A percentile compares a stretch with the other conserved stretches of the same genome.
Evolutionary conservation across 2,797 vertebrate genomes (phyloP).

Genomic region (Lagodon rhomboides): DNA sequence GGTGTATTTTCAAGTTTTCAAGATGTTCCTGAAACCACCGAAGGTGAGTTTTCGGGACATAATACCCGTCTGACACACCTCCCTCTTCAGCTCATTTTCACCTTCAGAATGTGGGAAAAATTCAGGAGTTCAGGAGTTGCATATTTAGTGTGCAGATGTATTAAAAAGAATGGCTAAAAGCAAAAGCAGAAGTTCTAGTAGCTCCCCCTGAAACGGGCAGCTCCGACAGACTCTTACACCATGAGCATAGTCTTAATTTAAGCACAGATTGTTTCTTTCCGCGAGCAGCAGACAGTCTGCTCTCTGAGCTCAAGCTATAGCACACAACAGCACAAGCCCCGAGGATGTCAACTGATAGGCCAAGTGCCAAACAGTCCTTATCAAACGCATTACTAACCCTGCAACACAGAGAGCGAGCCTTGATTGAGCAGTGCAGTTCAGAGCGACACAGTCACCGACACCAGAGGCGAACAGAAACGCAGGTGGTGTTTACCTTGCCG

Average conservation of each 20-base stretch:
- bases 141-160: conserved; percentile 16
- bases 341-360: conserved; percentile 50
- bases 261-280: conserved; percentile 17
- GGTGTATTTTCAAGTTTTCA: conserved; percentile 21
- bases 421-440: conserved; percentile 22
- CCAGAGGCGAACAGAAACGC: conserved; percentile 29
- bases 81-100: neutral
- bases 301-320: conserved; percentile 25
- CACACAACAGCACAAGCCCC: conserved; percentile 42
- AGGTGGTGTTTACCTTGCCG: conserved; percentile 56
- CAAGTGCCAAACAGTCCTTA: conserved; percentile 56
- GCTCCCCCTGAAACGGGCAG: neutral
- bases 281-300: conserved; percentile 2
- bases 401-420: conserved; percentile 28
- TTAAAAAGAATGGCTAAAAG: conserved; percentile 30
- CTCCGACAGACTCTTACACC: conserved; percentile 25
- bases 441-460: conserved; percentile 35
- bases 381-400: conserved; percentile 55
- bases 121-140: neutral
- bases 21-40: conserved; percentile 2
- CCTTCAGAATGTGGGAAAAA: neutral
- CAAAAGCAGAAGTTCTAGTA: conserved; percentile 10
- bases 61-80: too few species aligned
- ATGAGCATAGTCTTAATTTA: conserved; percentile 17
- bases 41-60: conserved; percentile 1